Percentiles rank a stretch among this genome's conserved stretches.
Conservation (phyloP, 2,113 vertebrate genomes). For the Pan paniscus region DNA sequence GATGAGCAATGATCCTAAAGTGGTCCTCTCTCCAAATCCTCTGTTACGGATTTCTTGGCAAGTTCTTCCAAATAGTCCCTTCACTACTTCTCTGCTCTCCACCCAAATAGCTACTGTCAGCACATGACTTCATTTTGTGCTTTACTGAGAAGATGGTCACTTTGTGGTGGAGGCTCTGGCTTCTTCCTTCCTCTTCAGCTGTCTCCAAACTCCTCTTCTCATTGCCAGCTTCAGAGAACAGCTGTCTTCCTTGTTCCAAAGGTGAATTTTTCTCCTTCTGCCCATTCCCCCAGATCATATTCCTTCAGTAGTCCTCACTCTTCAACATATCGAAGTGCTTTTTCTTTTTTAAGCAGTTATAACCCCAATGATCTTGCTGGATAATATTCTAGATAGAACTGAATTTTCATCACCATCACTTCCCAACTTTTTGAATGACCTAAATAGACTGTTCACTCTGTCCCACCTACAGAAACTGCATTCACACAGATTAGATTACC, state of each 20-base stretch:
- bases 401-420: background rate
- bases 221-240: background rate
- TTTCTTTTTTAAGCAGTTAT: background rate
- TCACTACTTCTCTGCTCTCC: background rate
- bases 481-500: background rate
- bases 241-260: background rate
- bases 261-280: background rate
- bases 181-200: background rate
- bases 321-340: background rate
- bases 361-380: background rate
- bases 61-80: background rate
- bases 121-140: background rate
- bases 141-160: background rate
- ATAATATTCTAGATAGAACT: background rate
- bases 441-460: background rate
- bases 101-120: background rate
- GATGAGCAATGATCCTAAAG: background rate
- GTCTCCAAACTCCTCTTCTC: background rate
- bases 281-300: background rate
- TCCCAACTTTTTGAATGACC: background rate
- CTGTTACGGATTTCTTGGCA: background rate
- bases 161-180: background rate
- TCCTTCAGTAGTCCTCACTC: background rate
- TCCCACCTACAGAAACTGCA: background rate
- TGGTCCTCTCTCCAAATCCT: background rate